Conservation (phyloP, 35 echinoderm and acorn worm species). For the Diadema setosum region DNA sequence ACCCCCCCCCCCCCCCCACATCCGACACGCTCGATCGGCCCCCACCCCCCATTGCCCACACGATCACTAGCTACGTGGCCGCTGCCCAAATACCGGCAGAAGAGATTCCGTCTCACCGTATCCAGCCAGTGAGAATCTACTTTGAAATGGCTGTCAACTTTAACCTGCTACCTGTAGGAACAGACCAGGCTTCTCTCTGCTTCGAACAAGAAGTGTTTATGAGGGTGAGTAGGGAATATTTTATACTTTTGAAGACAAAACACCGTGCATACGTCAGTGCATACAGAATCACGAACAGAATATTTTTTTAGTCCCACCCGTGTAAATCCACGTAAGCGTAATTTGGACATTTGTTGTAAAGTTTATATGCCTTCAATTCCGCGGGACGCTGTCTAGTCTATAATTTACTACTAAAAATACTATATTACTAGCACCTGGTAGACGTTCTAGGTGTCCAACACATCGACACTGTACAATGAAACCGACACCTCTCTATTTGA, state of each 20-base stretch:
- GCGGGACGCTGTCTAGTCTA: background rate
- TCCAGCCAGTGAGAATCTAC: background rate
- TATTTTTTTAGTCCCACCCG: no score
- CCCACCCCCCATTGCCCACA: background rate
- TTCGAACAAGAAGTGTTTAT: constrained; percentile 7
- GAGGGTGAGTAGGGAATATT: background rate
- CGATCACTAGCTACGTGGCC: background rate
- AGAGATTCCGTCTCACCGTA: background rate
- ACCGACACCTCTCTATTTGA: background rate
- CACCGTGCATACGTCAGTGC: background rate
- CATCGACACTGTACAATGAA: background rate
- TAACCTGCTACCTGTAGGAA: background rate
- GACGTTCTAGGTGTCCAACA: background rate
- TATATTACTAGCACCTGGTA: background rate
- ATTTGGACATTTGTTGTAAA: background rate
- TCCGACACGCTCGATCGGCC: background rate
- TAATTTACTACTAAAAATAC: background rate
- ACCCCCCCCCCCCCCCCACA: background rate
- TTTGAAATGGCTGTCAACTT: background rate
- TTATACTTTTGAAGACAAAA: background rate
- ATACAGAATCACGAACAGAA: no score
- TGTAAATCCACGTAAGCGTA: background rate
- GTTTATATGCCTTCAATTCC: background rate
- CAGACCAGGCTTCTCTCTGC: background rate
- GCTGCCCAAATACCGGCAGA: background rate